These are phyloP conservation scores for Oscheius sp. DNA, from an alignment of 2,888 invertebrate species.

Conservation along the genomic window DNA sequence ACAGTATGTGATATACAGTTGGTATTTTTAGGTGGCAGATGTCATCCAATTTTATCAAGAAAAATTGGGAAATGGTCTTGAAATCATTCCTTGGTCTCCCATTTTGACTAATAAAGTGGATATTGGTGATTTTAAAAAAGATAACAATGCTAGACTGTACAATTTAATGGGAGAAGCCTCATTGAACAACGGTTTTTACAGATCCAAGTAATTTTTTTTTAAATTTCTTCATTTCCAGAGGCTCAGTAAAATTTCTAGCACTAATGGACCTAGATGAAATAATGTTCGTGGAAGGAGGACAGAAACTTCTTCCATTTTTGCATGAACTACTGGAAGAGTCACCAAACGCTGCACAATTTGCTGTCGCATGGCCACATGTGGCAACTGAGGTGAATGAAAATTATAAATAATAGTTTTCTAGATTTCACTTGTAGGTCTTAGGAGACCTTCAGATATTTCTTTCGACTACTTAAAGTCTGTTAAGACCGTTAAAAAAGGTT, in stretches of 20 bases:
- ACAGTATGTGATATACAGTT: too few relatives aligned
- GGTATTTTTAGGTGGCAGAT: too few relatives aligned
- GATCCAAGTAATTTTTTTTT: neutral
- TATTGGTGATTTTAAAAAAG: neutral
- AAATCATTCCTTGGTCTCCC: slow-evolving; percentile 18
- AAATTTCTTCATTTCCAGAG: neutral
- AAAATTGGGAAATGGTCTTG: neutral
- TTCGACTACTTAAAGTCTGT: neutral
- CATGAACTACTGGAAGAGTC: neutral
- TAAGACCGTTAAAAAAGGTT: neutral
- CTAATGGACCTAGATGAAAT: slow-evolving; percentile 23
- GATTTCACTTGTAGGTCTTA: neutral
- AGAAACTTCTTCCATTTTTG: neutral
- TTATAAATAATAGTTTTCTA: neutral
- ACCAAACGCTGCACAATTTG: slow-evolving; percentile 7
- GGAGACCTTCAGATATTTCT: neutral
- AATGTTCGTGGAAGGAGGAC: neutral
- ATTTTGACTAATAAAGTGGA: neutral
- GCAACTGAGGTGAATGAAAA: neutral
- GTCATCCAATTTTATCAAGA: slow-evolving; percentile 16
- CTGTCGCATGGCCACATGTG: slow-evolving; percentile 4
- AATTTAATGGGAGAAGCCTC: slow-evolving; percentile 13
- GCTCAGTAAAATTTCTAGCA: slow-evolving; percentile 4
- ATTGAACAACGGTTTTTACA: slow-evolving; percentile 17
- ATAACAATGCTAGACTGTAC: slow-evolving; percentile 13